Percentiles rank a stretch among this genome's conserved stretches.
Conservation (phyloP, 2,888 invertebrate genomes). For the Corbicula japonica region DNA sequence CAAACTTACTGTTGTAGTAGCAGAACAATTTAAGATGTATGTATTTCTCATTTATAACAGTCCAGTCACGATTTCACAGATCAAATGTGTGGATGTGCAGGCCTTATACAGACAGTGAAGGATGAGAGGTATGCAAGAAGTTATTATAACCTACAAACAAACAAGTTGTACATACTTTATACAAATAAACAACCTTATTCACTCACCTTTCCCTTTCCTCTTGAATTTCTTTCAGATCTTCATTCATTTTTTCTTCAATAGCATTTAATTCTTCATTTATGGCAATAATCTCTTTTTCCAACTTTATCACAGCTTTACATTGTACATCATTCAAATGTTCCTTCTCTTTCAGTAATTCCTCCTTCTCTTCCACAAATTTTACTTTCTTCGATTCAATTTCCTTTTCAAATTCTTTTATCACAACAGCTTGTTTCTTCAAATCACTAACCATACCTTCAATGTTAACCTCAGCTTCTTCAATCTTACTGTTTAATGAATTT, state of each 20-base stretch:
- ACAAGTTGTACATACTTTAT: no score
- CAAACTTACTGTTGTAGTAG: no score
- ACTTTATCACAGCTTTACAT: conserved; percentile 55
- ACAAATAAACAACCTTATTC: conserved; percentile 6
- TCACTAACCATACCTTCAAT: conserved; percentile 51
- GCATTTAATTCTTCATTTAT: conserved; percentile 72
- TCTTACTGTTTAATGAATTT: conserved; percentile 59
- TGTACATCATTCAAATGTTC: conserved; percentile 40
- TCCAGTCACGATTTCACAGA: no score
- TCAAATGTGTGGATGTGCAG: no score
- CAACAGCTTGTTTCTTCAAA: conserved; percentile 49
- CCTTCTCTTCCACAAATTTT: conserved; percentile 43
- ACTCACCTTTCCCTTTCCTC: conserved; percentile 77
- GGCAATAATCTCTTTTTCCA: conserved; percentile 66
- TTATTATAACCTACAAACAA: no score
- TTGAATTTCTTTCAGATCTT: conserved; percentile 70
- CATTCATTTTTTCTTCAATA: conserved; percentile 65
- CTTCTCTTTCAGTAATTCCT: conserved; percentile 55
- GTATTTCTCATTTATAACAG: no score
- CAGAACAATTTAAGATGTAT: no score
- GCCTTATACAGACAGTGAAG: no score
- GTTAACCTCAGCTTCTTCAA: conserved; percentile 51
- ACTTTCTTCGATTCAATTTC: conserved; percentile 45
- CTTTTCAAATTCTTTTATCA: conserved; percentile 48
- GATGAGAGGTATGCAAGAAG: neutral